Conservation (phyloP, 2,797 vertebrate species). For the Parauchenoglanis punctatus region DNA sequence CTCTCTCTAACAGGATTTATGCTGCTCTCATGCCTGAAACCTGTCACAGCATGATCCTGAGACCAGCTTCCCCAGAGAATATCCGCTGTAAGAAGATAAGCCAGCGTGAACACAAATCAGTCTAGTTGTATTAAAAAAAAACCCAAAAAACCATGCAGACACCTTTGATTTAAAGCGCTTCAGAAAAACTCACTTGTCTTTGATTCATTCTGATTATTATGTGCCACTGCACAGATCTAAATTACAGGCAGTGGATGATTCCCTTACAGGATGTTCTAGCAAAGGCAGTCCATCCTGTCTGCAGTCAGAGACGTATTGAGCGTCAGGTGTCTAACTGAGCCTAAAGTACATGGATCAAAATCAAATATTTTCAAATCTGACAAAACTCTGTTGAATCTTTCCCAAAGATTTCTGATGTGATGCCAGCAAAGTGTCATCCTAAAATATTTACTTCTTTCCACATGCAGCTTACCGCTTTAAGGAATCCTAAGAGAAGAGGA, state of each 20-base stretch:
- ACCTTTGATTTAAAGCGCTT: not conserved
- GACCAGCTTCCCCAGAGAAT: conserved; percentile 17
- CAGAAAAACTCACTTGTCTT: not conserved
- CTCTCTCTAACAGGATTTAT: conserved; percentile 39
- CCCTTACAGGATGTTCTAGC: not conserved
- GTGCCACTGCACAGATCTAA: not conserved
- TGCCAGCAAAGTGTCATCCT: not conserved
- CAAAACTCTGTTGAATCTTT: not conserved
- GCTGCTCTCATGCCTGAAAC: conserved; percentile 32
- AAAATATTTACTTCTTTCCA: conserved; percentile 3
- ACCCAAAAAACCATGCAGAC: not conserved
- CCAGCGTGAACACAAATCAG: conserved; percentile 7
- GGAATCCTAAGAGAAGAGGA: conserved; percentile 3
- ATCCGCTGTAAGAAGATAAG: conserved; percentile 16
- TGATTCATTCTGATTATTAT: conserved; percentile 16
- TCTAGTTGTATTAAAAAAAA: not conserved
- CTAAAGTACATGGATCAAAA: not conserved
- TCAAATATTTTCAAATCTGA: not conserved
- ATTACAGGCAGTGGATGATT: not conserved
- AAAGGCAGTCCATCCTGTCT: not conserved
- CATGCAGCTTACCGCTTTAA: not conserved
- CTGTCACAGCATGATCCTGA: conserved; percentile 27
- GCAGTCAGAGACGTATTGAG: not conserved
- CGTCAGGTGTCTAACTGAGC: not conserved
- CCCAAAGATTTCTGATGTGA: not conserved